Conservation (phyloP, 2,113 vertebrate genomes). For the Thermophis baileyi region DNA sequence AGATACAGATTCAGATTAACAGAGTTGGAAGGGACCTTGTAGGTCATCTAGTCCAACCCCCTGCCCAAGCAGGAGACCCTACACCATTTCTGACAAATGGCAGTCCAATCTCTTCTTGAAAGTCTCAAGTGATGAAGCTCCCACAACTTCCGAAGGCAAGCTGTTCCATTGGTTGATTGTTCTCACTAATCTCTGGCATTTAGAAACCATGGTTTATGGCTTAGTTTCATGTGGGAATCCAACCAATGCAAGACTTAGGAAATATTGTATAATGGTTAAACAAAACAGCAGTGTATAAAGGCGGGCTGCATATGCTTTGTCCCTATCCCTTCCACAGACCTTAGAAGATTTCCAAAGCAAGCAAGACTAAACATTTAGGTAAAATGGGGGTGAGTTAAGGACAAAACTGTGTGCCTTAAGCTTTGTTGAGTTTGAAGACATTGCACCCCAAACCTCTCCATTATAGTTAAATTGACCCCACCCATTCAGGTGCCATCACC, state of each 20-base stretch:
- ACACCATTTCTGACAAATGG: too few relatives aligned
- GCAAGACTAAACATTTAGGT: neutral
- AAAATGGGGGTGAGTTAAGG: neutral
- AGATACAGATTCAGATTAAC: too few relatives aligned
- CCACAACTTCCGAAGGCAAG: too few relatives aligned
- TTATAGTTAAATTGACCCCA: neutral
- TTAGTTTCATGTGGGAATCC: neutral
- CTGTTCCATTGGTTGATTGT: too few relatives aligned
- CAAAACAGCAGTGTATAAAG: neutral
- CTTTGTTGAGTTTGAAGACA: neutral
- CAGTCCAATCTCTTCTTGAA: too few relatives aligned
- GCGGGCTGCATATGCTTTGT: neutral
- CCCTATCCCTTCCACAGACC: neutral
- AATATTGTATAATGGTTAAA: neutral
- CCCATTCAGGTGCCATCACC: neutral
- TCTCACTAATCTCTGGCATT: neutral
- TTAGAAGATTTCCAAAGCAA: neutral
- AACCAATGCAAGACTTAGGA: neutral
- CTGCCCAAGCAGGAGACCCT: too few relatives aligned
- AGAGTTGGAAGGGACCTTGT: too few relatives aligned
- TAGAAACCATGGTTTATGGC: neutral
- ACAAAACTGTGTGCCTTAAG: neutral
- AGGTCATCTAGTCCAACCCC: too few relatives aligned
- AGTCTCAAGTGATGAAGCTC: too few relatives aligned
- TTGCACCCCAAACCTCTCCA: neutral